phyloP scores from a whole-genome alignment of 2,888 invertebrate genomes.

The Eilema caniola region DNA sequence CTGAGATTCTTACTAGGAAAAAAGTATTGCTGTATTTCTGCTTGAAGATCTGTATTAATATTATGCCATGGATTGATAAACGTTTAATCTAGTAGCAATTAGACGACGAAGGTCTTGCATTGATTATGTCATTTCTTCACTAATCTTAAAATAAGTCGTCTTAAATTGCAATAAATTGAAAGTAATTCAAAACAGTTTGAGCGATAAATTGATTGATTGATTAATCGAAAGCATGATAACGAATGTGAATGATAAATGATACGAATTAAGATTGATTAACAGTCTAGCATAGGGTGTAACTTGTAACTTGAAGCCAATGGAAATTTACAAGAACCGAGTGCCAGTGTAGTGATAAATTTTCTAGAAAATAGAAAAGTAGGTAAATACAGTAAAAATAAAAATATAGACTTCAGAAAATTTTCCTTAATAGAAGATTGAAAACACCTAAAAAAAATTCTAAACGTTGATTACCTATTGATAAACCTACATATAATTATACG shows the following conservation, averaged over 20 bases:
- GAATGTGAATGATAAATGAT: neutral
- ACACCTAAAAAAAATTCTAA: no score
- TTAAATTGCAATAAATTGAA: constrained; percentile 28
- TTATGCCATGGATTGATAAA: neutral
- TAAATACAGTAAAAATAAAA: neutral
- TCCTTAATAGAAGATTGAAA: no score
- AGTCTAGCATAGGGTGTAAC: neutral
- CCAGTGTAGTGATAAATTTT: neutral
- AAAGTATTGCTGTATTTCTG: no score
- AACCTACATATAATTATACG: no score
- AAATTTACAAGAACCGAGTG: neutral
- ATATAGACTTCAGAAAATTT: no score
- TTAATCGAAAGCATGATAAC: constrained; percentile 43
- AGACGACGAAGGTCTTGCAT: neutral
- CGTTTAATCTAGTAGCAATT: neutral
- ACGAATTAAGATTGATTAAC: constrained; percentile 1
- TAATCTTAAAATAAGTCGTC: constrained; percentile 1
- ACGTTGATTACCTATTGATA: no score
- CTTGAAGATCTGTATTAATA: neutral
- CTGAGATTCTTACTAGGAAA: no score
- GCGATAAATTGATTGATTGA: constrained; percentile 44
- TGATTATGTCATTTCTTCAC: constrained; percentile 1
- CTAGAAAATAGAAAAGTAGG: neutral
- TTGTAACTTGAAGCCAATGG: neutral
- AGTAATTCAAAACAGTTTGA: constrained; percentile 21